phyloP scores from a whole-genome alignment of 1,140 invertebrate species.

The Sycophila sp. region DNA sequence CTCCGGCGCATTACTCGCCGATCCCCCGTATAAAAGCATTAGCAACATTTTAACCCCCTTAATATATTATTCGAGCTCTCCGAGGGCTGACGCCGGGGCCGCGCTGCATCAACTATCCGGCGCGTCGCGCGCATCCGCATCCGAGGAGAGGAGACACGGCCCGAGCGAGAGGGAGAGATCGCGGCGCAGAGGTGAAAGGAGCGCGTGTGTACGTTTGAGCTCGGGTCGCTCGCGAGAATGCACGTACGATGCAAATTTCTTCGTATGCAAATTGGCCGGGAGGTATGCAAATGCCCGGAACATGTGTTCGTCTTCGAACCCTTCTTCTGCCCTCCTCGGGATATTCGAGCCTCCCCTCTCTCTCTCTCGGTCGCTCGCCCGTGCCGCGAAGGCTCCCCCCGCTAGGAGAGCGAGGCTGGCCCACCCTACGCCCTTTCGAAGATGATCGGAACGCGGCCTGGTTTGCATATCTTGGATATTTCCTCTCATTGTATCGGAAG shows the following conservation, averaged over 20 bases:
- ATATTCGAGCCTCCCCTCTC: constrained; percentile 21
- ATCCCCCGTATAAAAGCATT: constrained; percentile 56
- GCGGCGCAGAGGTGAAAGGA: constrained; percentile 33
- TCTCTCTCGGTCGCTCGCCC: constrained; percentile 15
- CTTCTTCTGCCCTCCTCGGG: constrained; percentile 55
- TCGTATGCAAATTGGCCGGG: constrained; percentile 61
- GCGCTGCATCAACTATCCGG: not conserved
- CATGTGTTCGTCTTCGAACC: constrained; percentile 65
- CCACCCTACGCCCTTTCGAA: constrained; percentile 53
- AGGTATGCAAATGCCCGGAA: constrained; percentile 63
- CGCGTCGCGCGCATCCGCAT: not conserved
- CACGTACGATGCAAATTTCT: constrained; percentile 65
- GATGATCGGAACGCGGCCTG: constrained; percentile 62
- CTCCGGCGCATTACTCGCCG: constrained; percentile 49
- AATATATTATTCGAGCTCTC: constrained; percentile 64
- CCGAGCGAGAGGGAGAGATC: constrained; percentile 36
- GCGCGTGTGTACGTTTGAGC: constrained; percentile 23
- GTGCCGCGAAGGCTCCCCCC: not conserved
- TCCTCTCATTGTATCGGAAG: constrained; percentile 63
- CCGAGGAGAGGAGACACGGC: too few relatives aligned
- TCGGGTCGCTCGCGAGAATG: constrained; percentile 46
- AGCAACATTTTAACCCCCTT: constrained; percentile 63
- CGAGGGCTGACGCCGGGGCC: constrained; percentile 29
- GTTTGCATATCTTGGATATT: constrained; percentile 67
- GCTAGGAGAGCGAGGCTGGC: constrained; percentile 33